Base-by-base conservation (phyloP, 2,113 vertebrate genomes). In the Nycticebus coucang region DNA sequence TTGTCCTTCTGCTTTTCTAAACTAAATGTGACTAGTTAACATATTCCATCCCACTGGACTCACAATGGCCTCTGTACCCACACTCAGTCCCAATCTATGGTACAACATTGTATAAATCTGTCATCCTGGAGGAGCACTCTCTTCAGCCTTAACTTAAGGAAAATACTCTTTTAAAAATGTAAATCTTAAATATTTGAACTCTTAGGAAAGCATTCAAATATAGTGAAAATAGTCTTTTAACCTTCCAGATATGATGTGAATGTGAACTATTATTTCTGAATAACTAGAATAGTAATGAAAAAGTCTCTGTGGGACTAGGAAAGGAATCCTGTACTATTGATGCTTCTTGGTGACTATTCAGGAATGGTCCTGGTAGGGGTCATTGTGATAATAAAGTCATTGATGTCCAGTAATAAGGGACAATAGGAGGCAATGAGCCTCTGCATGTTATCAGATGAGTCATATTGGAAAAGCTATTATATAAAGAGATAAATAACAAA, bases 1-100 rank as follows among this genome's bases (percentile, higher is more conserved):
- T 53, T 35, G 5, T 45, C 14, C 35, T 59, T 91, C 21, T 45
- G 22, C 28, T 69, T 33, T 10, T 60, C 21, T n/a, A 5, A 41
- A n/a, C 5, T n/a, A 19, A 8, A 60, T 14, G 81, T 69, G 64
- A 45, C 18, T 45, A 26, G 50, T 59, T 5, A 71, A 53, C 4
- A 45, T 41, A 35, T 71, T 71, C n/a, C 11, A 81, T 66, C 13
- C 28, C 6, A 59, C 5, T 59, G 35, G 1, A 3, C 77, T 33
- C n/a, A 57, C 26, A 24, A 0, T 17, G 26, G 26, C 9, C n/a
- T n/a, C 35, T 81, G 22, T 10, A 26, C 71, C n/a, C 14, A 11
- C 4, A 41, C 28, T 18, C n/a, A 15, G 17, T 8, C 18, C 0
- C 9, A 4, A 2, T 45, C 26, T 37, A 15, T 57, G 50, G 3